Percentiles rank a stretch among this genome's conserved stretches.
These are phyloP conservation scores for Meta bourneti DNA, from an alignment of 2,888 invertebrate genomes.

Conservation along the genomic window DNA sequence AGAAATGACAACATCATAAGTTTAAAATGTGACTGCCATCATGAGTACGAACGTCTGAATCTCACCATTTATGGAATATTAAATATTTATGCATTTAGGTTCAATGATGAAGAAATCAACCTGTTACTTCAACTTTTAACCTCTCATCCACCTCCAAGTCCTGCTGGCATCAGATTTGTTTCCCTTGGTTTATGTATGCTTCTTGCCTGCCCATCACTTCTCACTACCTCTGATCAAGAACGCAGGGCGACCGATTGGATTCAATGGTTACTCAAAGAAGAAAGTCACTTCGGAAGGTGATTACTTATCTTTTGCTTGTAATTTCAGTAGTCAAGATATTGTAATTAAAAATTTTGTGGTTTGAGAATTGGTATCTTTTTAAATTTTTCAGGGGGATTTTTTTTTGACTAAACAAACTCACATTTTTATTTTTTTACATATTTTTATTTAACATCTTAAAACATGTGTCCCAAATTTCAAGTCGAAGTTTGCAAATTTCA, in stretches of 20 bases:
- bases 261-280: slow-evolving; percentile 94
- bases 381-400: neutral
- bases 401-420: neutral
- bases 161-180: slow-evolving; percentile 94
- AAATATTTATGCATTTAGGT: slow-evolving; percentile 82
- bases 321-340: neutral
- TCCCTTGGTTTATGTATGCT: slow-evolving; percentile 96
- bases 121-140: slow-evolving; percentile 91
- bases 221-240: slow-evolving; percentile 89
- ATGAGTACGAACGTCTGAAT: too few relatives aligned
- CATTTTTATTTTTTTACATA: too few relatives aligned
- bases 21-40: too few relatives aligned
- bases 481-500: too few relatives aligned
- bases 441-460: too few relatives aligned
- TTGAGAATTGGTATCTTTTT: neutral
- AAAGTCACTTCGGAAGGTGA: slow-evolving; percentile 91
- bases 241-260: slow-evolving; percentile 92
- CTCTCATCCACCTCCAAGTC: slow-evolving; percentile 92
- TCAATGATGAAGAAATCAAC: slow-evolving; percentile 94
- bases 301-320: slow-evolving; percentile 46
- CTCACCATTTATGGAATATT: too few relatives aligned
- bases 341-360: neutral
- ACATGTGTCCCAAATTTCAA: too few relatives aligned
- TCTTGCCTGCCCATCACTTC: slow-evolving; percentile 94
- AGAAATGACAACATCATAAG: too few relatives aligned